These are phyloP conservation scores for Craterocephalus amniculus DNA, from an alignment of 2,797 vertebrate genomes.

Conservation along the genomic window DNA sequence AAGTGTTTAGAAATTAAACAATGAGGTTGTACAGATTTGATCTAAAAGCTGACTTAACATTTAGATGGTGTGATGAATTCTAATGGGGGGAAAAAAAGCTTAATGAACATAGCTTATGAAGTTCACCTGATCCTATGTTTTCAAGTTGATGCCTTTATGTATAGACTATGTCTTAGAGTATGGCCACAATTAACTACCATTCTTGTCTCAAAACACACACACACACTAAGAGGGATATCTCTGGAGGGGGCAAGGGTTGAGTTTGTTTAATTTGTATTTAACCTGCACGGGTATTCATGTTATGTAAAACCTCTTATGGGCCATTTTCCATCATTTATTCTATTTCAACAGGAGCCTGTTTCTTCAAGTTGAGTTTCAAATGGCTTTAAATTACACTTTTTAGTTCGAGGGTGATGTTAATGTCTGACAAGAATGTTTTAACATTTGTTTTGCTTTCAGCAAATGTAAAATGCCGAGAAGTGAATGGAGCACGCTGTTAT, in stretches of 20 bases:
- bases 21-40: conserved; percentile 21
- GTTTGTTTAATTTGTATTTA: conserved; percentile 12
- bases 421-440: conserved; percentile 65
- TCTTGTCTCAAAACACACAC: no score
- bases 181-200: no score
- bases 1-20: conserved; percentile 18
- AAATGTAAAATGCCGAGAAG: conserved; percentile 73
- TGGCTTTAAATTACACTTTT: conserved; percentile 68
- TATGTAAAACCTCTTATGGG: conserved; percentile 3
- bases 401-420: conserved; percentile 58
- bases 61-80: conserved; percentile 5
- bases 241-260: background rate
- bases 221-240: background rate
- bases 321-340: conserved; percentile 10
- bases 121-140: no score
- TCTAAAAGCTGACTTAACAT: background rate
- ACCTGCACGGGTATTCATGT: background rate
- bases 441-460: conserved; percentile 77
- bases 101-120: background rate
- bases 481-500: conserved; percentile 47
- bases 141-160: background rate
- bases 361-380: conserved; percentile 54
- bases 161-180: no score
- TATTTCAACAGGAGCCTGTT: conserved; percentile 24
- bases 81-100: background rate